Evolutionary conservation across 2,113 vertebrate species (phyloP).

Genomic region (Marmota flaviventris): DNA sequence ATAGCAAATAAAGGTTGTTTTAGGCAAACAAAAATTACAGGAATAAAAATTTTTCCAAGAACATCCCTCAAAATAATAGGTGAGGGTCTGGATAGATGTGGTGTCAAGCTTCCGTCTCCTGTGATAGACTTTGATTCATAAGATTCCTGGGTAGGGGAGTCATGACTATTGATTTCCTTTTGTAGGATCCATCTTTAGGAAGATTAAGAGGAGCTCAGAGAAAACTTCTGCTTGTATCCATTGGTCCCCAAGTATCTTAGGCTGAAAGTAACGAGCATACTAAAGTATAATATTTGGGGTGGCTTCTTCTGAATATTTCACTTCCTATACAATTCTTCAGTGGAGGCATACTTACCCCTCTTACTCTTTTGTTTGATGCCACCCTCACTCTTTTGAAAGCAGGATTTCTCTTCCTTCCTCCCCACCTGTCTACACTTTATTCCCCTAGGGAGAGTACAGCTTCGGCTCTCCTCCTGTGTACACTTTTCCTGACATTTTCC

Average conservation of each 20-base stretch:
- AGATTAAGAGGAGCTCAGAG: neutral
- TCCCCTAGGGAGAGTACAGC: neutral
- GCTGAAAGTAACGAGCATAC: neutral
- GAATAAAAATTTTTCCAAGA: neutral
- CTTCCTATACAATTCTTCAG: neutral
- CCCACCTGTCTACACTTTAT: neutral
- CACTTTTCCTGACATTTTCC: neutral
- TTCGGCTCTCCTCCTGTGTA: neutral
- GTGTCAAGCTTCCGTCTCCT: neutral
- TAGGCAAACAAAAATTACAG: neutral
- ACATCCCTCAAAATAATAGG: neutral
- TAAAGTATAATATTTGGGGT: neutral
- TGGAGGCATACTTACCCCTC: neutral
- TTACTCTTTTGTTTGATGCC: neutral
- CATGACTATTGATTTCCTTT: neutral
- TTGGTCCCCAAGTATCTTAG: neutral
- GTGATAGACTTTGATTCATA: neutral
- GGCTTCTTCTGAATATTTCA: neutral
- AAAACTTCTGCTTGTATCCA: neutral
- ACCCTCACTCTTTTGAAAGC: neutral
- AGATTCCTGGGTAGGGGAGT: neutral
- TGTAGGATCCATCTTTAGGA: neutral
- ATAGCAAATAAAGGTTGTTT: neutral
- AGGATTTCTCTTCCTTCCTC: neutral
- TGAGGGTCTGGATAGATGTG: neutral